Base-by-base conservation (phyloP, 2,113 vertebrate genomes). In the Pseudolaguvia tuberculata region DNA sequence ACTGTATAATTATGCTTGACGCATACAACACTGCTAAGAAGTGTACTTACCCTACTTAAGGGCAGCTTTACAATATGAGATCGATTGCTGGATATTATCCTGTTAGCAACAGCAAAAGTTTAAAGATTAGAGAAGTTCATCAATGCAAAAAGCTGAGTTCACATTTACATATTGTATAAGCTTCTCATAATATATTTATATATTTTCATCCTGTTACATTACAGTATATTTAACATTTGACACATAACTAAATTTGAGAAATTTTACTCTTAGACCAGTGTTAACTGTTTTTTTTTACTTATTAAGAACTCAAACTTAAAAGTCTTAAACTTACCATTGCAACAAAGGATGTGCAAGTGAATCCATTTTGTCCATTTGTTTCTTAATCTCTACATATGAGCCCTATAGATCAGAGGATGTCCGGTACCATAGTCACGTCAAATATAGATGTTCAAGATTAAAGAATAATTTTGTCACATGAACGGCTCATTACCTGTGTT, bases 31-130 rank as follows among this genome's bases (percentile, higher is more conserved):
- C 20, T 52, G 21, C 23, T 45, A 57, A 20, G 12, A 51, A 35
- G 35, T 12, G 13, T 2, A 73, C 91, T 84, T 94, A 99, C 96
- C 93, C 92, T 95, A 91, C 93, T 94, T 83, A 92, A 91, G 50
- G 94, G 94, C 87, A 99, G 91, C 88, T 98, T 99, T 90, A 97
- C 95, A 55, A 98, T 95, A 85, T 98, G 94, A 56, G 96, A 98
- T 82, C 95, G 92, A 94, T 98, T 99, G 89, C 95, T 98, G 72
- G 93, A 93, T 84, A 98, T 94, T 79, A 98, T 97, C 95, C 95
- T 98, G 21, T 56, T 70, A 56, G 21, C 35, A 70, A 70, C 55
- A 31, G 47, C 15, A 47, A 51, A 17, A 0, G 47, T 27, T 52
- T 4, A 52, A 53, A 14, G 8, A 48, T 50, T 14, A 61, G 25